Percentiles rank a stretch among this genome's conserved stretches.
These are phyloP conservation scores for Melangyna quadrimaculata DNA, from an alignment of 2,888 invertebrate genomes.

Conservation along the genomic window DNA sequence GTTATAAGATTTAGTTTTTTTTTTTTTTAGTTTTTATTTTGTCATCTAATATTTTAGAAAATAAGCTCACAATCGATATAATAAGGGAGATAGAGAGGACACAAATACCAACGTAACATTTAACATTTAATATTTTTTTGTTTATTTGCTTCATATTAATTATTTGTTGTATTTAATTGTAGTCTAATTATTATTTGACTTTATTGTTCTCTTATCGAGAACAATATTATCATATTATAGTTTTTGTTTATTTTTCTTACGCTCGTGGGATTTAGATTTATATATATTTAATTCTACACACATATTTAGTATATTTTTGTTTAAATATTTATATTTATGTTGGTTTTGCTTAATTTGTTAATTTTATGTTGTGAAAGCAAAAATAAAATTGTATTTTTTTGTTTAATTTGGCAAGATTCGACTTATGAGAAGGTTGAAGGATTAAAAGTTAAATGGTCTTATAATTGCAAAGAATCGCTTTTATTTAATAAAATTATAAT, in stretches of 20 bases:
- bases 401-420: not conserved
- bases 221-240: slow-evolving; percentile 22
- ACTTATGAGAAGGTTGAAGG: not conserved
- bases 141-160: slow-evolving; percentile 63
- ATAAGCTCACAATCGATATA: slow-evolving; percentile 46
- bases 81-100: slow-evolving; percentile 64
- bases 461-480: not conserved
- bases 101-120: slow-evolving; percentile 74
- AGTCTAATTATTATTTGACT: slow-evolving; percentile 68
- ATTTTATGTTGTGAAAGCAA: slow-evolving; percentile 73
- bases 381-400: slow-evolving; percentile 22
- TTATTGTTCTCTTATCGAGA: slow-evolving; percentile 63
- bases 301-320: slow-evolving; percentile 70
- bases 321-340: slow-evolving; percentile 68
- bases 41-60: slow-evolving; percentile 38
- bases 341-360: slow-evolving; percentile 62
- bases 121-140: slow-evolving; percentile 72
- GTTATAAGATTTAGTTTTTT: slow-evolving; percentile 58
- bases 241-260: slow-evolving; percentile 47
- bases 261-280: slow-evolving; percentile 61
- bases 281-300: slow-evolving; percentile 72
- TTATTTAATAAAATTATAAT: not conserved
- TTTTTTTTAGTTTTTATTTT: slow-evolving; percentile 53
- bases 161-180: slow-evolving; percentile 70
- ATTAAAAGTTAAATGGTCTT: slow-evolving; percentile 11